Base-by-base conservation (phyloP, 2,797 vertebrate genomes). In the Mustela erminea region DNA sequence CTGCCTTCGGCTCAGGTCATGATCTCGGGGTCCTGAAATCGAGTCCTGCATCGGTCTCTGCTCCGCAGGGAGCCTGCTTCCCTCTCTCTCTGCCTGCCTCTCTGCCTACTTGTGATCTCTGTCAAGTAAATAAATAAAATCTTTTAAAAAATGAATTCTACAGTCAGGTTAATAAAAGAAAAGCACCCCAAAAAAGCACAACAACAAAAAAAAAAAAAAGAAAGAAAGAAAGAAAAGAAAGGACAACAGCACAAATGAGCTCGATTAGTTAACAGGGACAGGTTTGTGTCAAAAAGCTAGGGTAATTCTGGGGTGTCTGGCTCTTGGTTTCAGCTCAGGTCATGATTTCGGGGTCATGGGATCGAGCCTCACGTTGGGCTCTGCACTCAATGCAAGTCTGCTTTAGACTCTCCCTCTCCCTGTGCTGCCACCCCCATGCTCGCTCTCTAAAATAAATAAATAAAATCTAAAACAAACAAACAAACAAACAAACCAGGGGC, bases 211-310 rank as follows among this genome's bases (percentile, higher is more conserved):
- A 32, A 41, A 41, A n/a, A n/a, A n/a, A n/a, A n/a, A 5, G 6
- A 32, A 60, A 54, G 41, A 41, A 68, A 15, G 64, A 94, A 68
- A 29, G 18, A 43, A n/a, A n/a, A 21, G 64, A 93, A 68, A 49
- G 85, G 7, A 68, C 56, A 82, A 15, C 27, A 74, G 38, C 74
- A 94, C 46, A 85, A 90, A 87, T 62, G 32, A 89, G 15, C 38
- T 87, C 70, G 41, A 88, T 82, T 70, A 85, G 27, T 64, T 93
- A 62, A 72, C 29, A 75, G 20, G 78, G 77, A 96, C 52, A 68
- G 7, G 35, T 77, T 21, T 38, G 38, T 3, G 38, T 38, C 38
- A 38, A 38, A 38, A 38, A 38, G 38, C 38, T 38, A 81, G 20
- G 12, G 32, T 35, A 60, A 94, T 72, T 87, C n/a, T 68, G 66